Base-by-base conservation (phyloP, 2,113 vertebrate genomes). In the Meleagris gallopavo region DNA sequence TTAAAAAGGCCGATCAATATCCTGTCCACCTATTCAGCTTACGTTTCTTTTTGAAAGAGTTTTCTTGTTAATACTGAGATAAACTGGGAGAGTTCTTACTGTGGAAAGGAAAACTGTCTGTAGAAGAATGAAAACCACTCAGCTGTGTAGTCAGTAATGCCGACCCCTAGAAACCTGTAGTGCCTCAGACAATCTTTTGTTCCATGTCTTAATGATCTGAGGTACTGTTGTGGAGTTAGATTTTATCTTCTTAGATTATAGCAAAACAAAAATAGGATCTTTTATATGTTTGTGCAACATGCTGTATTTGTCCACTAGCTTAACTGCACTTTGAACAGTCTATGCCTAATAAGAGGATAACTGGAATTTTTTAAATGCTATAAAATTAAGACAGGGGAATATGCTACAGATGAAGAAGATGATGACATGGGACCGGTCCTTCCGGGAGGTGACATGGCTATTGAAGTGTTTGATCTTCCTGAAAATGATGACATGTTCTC, bases 381-480 rank as follows among this genome's bases (percentile, higher is more conserved):
- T 96, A 54, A 94, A 92, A 94, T 97, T 97, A 98, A 99, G 98
- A 99, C 99, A 48, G 99, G 99, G 87, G 99, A 99, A 97, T 99
- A 99, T 83, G 99, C 99, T 85, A 99, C 99, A 12, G 99, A 99
- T 73, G 99, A 99, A 66, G 99, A 99, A 69, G 98, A 99, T 65
- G 98, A 98, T 38, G 98, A 99, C 45, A 98, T 97, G 24, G 98
- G 98, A 60, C 97, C 98, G 16, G 91, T 97, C 13, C 97, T 97
- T 83, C 98, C 98, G 6, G 98, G 97, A 58, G 95, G 97, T 43
- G 98, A 99, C 91, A 98, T 99, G 97, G 98, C 97, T 95, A 99
- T 99, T 78, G 99, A 99, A 94, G 99, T 99, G 88, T 99, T 99
- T 1, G 99, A 99, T 93, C 97, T 99, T 83, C 99, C 99, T 11